Evolutionary conservation across 1,140 invertebrate species (phyloP).

Genomic region (Papilio dardanus): DNA sequence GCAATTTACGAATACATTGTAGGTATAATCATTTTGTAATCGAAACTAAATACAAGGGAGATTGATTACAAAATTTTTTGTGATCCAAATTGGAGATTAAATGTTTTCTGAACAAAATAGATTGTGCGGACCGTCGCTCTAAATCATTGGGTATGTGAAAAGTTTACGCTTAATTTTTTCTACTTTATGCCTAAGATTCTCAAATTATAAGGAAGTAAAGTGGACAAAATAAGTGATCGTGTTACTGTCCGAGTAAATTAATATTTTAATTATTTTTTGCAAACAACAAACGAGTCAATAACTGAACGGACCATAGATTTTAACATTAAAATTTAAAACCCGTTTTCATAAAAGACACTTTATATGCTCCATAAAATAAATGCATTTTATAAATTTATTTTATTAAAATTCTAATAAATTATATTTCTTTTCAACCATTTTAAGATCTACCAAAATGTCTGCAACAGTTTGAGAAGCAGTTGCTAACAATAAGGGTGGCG

Average conservation of each 20-base stretch:
- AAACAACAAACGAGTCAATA: background rate
- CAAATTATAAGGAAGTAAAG: slow-evolving; percentile 49
- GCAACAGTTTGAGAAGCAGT: slow-evolving; percentile 53
- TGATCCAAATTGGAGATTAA: slow-evolving; percentile 58
- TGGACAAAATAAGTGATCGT: too few relatives aligned
- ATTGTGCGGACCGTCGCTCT: slow-evolving; percentile 61
- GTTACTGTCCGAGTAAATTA: too few relatives aligned
- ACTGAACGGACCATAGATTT: background rate
- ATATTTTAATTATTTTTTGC: background rate
- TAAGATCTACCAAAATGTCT: slow-evolving; percentile 31
- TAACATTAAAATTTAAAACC: background rate
- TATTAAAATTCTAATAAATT: background rate
- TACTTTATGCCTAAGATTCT: slow-evolving; percentile 42
- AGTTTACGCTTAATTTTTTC: slow-evolving; percentile 65
- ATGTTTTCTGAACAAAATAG: slow-evolving; percentile 60
- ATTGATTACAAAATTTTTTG: slow-evolving; percentile 52
- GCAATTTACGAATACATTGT: background rate
- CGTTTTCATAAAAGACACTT: too few relatives aligned
- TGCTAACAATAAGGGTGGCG: slow-evolving; percentile 59
- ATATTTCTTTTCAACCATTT: background rate
- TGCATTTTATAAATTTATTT: too few relatives aligned
- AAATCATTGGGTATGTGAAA: slow-evolving; percentile 70
- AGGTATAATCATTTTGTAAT: slow-evolving; percentile 11
- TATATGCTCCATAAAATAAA: too few relatives aligned
- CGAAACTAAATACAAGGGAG: slow-evolving; percentile 38